phyloP scores from a whole-genome alignment of 2,888 invertebrate species.

The Sthenelais limicola region DNA sequence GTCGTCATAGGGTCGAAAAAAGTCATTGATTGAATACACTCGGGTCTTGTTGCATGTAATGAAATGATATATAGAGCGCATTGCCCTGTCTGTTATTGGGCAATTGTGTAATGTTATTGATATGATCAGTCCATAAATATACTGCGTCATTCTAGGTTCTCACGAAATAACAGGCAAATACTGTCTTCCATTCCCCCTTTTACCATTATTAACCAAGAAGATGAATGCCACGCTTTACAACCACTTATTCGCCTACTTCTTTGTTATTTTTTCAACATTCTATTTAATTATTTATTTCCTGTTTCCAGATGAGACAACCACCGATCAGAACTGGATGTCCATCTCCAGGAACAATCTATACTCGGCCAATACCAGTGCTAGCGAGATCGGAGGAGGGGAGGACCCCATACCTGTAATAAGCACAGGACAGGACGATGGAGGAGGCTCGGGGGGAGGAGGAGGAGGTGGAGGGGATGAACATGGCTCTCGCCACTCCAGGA shows the following conservation, averaged over 20 bases:
- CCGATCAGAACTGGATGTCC: constrained; percentile 31
- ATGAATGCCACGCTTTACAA: no score
- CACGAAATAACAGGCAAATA: no score
- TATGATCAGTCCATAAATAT: no score
- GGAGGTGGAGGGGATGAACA: constrained; percentile 3
- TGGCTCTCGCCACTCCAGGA: background rate
- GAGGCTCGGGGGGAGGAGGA: background rate
- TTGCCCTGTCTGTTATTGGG: no score
- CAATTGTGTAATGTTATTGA: no score
- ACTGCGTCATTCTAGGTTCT: no score
- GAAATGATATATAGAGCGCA: no score
- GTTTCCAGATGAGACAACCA: constrained; percentile 29
- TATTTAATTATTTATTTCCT: background rate
- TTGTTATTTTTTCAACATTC: background rate
- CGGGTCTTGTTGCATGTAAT: no score
- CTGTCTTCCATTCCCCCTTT: no score
- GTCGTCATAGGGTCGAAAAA: no score
- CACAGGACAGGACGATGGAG: constrained; percentile 3
- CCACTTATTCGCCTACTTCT: background rate
- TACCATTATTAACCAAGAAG: no score
- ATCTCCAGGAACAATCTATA: constrained; percentile 21
- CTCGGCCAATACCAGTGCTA: constrained; percentile 3
- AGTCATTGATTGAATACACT: no score
- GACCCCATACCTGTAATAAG: constrained; percentile 9
- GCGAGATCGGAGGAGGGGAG: constrained; percentile 10